Evolutionary conservation across 2,797 vertebrate genomes (phyloP).

Genomic region (Masticophis lateralis): DNA sequence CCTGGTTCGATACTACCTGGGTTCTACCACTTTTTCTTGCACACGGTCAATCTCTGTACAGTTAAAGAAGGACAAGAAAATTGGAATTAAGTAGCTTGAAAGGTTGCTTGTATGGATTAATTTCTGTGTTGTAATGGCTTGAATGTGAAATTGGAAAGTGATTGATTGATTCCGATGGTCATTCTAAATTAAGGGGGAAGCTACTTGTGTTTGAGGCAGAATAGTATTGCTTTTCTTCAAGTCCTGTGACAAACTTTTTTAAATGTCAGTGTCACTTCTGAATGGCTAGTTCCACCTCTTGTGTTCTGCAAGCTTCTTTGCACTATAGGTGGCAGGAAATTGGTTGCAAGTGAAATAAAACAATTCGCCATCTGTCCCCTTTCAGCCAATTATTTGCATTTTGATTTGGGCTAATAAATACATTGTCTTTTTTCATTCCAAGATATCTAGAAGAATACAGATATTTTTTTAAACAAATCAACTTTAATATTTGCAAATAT

Average conservation of each 20-base stretch:
- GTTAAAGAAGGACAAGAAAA: background rate
- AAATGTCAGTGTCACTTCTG: background rate
- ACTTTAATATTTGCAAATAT: background rate
- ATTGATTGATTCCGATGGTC: background rate
- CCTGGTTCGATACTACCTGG: background rate
- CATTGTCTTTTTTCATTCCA: background rate
- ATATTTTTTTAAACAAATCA: background rate
- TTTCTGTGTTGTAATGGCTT: background rate
- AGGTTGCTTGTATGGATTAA: background rate
- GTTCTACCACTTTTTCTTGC: background rate
- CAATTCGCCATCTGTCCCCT: background rate
- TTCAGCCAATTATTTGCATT: background rate
- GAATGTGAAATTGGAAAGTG: background rate
- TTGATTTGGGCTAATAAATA: background rate
- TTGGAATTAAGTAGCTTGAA: background rate
- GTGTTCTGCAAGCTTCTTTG: background rate
- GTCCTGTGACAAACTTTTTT: background rate
- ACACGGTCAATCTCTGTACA: background rate
- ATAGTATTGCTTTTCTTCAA: background rate
- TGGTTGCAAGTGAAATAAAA: background rate
- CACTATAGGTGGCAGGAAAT: background rate
- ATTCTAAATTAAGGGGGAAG: background rate
- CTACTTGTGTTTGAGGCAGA: background rate
- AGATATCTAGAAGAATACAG: background rate
- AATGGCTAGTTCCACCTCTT: background rate